phyloP scores from a whole-genome alignment of 2,113 vertebrate genomes.

The Aphelocoma coerulescens region DNA sequence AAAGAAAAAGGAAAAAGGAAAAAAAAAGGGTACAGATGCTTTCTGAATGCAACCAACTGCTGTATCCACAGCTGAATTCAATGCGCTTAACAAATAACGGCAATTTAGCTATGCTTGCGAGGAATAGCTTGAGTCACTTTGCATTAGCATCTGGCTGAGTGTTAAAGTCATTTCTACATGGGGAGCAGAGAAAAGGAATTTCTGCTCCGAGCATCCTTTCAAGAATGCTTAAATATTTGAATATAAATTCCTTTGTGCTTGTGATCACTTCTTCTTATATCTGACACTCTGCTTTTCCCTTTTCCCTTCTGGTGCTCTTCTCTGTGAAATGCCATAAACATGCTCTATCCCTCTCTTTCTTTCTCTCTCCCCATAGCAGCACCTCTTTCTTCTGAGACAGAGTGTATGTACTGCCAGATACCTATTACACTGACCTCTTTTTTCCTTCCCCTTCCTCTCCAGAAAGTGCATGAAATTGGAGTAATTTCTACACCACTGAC shows the following conservation, averaged over 20 bases:
- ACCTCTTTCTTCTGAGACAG: background rate
- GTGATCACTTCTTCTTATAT: slow-evolving; percentile 72
- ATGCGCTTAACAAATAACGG: slow-evolving; percentile 96
- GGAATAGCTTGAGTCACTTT: slow-evolving; percentile 91
- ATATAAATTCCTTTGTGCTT: slow-evolving; percentile 79
- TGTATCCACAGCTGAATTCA: slow-evolving; percentile 86
- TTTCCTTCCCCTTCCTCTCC: slow-evolving; percentile 5
- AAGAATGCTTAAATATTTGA: slow-evolving; percentile 85
- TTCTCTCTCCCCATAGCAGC: background rate
- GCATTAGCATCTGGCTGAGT: slow-evolving; percentile 88
- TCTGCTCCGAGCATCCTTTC: slow-evolving; percentile 79
- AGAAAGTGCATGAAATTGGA: slow-evolving; percentile 23
- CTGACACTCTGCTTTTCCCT: slow-evolving; percentile 63
- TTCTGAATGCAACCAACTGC: slow-evolving; percentile 79
- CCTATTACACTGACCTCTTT: background rate
- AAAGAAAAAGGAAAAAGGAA: background rate
- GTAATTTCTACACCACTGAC: background rate
- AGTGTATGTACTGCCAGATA: background rate
- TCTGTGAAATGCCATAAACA: slow-evolving; percentile 15
- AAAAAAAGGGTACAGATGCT: slow-evolving; percentile 77
- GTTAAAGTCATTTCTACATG: slow-evolving; percentile 81
- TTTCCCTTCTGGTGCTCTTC: slow-evolving; percentile 50
- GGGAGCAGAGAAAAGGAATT: slow-evolving; percentile 79
- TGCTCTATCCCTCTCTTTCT: background rate
- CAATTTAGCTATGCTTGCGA: slow-evolving; percentile 90